Base-by-base conservation (phyloP, 2,888 invertebrate genomes). In the Melikaiella ostensackeni region DNA sequence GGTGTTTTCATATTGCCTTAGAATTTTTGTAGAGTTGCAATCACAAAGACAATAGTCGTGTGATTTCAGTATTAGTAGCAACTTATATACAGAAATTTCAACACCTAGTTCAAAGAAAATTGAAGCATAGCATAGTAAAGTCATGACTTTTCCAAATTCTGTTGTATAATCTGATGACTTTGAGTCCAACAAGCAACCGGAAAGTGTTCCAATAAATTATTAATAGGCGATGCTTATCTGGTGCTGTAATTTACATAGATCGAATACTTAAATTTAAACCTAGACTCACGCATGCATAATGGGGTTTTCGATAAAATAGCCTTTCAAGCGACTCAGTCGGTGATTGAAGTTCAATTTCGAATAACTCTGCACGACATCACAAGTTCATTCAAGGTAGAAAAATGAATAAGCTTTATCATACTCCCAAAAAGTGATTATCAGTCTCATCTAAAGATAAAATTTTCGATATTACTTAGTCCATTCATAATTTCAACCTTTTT, bases 301-400 rank as follows among this genome's bases (percentile, higher is more conserved):
- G 7, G 50, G n/a, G n/a, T 50, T 7, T 50, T 50, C 16, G n/a
- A 33, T 35, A 38, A 73, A 50, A n/a, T 50, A 73, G n/a, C 55
- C 74, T 74, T 50, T 73, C 21, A 33, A 59, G 70, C 70, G 75
- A 42, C 61, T 46, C 24, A 70, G 62, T 21, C n/a, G 30, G 55
- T 30, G 61, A 55, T 30, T 0, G 24, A 21, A 64, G 21, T 64
- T 42, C 24, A 42, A 42, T 64, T 64, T 64, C 13, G 64, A 64
- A 42, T 64, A 64, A 24, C 13, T 64, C 38, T 35, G 38, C 38
- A 64, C 38, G 38, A 64, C 24, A 24, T 35, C 38, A 64, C 38
- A 64, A 38, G 21, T 21, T 64, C 63, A 64, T 64, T 24, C 57
- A 24, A 57, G 24, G 13, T 24, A 21, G 7, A 21, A 24, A 57